Evolutionary conservation across 2,797 vertebrate genomes (phyloP).

Genomic region (Eulemur mongoz): DNA sequence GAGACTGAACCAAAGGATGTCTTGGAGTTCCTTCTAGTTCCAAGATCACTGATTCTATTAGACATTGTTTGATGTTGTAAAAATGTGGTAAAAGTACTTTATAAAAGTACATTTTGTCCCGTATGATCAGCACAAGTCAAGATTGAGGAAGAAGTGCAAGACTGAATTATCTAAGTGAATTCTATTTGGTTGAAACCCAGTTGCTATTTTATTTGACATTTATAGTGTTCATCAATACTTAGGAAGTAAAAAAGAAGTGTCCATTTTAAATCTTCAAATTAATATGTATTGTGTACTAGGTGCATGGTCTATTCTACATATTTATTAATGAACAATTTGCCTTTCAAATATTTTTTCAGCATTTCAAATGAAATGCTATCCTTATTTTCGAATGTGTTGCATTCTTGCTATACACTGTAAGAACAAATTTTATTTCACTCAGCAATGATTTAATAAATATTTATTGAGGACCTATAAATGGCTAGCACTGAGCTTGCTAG

Average conservation of each 20-base stretch:
- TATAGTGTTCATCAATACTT: background rate
- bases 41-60: background rate
- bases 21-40: background rate
- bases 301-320: background rate
- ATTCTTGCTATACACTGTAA: constrained; percentile 16
- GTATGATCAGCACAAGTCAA: background rate
- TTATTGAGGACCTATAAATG: constrained; percentile 42
- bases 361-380: constrained; percentile 35
- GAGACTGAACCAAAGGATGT: background rate
- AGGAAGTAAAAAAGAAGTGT: background rate
- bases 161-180: background rate
- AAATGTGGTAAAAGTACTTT: background rate
- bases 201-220: constrained; percentile 44
- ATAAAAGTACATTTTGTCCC: background rate
- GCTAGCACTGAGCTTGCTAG: background rate
- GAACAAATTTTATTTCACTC: constrained; percentile 9
- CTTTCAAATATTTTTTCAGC: constrained; percentile 45
- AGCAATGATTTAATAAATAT: constrained; percentile 47
- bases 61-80: background rate
- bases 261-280: constrained; percentile 29
- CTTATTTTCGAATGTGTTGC: background rate
- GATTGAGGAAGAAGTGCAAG: background rate
- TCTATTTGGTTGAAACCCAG: background rate
- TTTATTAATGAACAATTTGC: constrained; percentile 32
- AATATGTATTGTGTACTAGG: background rate